Evolutionary conservation across 2,888 invertebrate genomes (phyloP).

Genomic region (Copidosoma aretas): DNA sequence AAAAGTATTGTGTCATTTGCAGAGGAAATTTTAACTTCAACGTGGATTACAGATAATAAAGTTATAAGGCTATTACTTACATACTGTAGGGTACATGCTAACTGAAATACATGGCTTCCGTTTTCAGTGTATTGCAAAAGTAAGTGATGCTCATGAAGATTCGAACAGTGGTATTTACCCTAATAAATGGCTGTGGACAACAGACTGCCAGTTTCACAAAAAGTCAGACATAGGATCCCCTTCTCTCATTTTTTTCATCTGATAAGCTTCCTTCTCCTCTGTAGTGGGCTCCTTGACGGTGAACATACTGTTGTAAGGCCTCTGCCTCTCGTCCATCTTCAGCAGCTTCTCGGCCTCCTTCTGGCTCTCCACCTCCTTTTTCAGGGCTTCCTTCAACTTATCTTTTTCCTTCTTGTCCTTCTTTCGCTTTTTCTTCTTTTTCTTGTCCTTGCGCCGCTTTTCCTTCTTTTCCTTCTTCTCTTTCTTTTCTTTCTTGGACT

Average conservation of each 20-base stretch:
- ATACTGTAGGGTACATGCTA: no score
- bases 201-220: conserved; percentile 56
- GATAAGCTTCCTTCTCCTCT: conserved; percentile 92
- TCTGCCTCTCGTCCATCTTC: conserved; percentile 84
- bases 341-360: conserved; percentile 71
- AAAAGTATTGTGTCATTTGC: no score
- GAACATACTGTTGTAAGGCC: conserved; percentile 92
- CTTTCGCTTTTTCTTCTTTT: conserved; percentile 46
- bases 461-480: conserved; percentile 46
- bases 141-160: no score
- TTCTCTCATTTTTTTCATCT: conserved; percentile 80
- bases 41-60: no score
- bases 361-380: conserved; percentile 70
- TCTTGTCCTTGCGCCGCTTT: conserved; percentile 51
- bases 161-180: no score
- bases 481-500: conserved; percentile 38
- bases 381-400: conserved; percentile 65
- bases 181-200: background rate
- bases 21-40: no score
- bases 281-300: conserved; percentile 85
- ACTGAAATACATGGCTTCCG: no score
- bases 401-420: conserved; percentile 41
- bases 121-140: no score
- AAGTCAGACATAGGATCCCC: conserved; percentile 95
- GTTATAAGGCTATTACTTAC: no score